These are phyloP conservation scores for Agrilus planipennis DNA, from an alignment of 1,140 invertebrate species.

Conservation along the genomic window DNA sequence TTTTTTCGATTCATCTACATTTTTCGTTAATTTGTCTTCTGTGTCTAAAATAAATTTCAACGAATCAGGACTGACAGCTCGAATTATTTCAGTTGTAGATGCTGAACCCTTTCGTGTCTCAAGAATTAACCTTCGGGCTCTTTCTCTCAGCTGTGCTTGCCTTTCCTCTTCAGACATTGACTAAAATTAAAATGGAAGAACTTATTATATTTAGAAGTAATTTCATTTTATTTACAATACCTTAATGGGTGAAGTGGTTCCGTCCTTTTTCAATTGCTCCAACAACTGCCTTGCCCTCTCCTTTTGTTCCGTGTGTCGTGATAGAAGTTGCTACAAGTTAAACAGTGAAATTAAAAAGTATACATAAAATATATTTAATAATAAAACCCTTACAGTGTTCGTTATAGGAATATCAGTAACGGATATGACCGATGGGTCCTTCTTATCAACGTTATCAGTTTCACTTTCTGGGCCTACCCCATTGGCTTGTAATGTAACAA, in stretches of 20 bases:
- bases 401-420: conserved; percentile 34
- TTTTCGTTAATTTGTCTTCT: conserved; percentile 17
- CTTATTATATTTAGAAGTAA: no score
- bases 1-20: no score
- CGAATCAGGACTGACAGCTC: conserved; percentile 20
- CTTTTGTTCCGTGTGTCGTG: conserved; percentile 73
- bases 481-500: conserved; percentile 15
- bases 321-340: conserved; percentile 62
- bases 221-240: no score
- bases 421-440: conserved; percentile 8
- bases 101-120: conserved; percentile 60
- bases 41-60: conserved; percentile 15
- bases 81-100: conserved; percentile 26
- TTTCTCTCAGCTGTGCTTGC: conserved; percentile 71
- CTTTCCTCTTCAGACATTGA: conserved; percentile 64
- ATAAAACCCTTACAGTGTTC: conserved; percentile 33
- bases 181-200: conserved; percentile 7
- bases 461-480: conserved; percentile 14
- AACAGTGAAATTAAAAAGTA: no score
- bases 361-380: no score
- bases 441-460: conserved; percentile 5
- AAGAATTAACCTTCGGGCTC: conserved; percentile 78
- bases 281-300: conserved; percentile 82
- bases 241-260: conserved; percentile 28
- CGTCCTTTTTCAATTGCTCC: conserved; percentile 73